Conservation (phyloP, 2,797 vertebrate genomes). For the Chromobotia macracanthus region DNA sequence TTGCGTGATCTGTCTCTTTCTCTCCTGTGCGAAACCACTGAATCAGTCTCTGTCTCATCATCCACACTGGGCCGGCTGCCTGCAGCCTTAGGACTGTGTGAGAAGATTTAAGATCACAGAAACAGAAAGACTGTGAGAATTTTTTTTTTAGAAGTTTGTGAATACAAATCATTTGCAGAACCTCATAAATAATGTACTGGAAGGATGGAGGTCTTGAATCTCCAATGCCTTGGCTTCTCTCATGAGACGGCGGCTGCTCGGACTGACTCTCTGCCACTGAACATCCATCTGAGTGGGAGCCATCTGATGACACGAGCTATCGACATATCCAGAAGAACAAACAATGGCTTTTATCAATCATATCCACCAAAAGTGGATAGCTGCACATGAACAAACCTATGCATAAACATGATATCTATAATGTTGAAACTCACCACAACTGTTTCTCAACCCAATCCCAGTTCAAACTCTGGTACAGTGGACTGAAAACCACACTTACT, state of each 20-base stretch:
- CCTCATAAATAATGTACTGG: slow-evolving; percentile 80
- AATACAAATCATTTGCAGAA: neutral
- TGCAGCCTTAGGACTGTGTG: slow-evolving; percentile 87
- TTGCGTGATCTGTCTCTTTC: slow-evolving; percentile 75
- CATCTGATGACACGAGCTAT: slow-evolving; percentile 89
- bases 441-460: too few relatives aligned
- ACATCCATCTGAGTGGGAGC: slow-evolving; percentile 73
- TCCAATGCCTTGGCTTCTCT: slow-evolving; percentile 89
- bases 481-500: too few relatives aligned
- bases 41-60: slow-evolving; percentile 95
- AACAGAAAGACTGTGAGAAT: slow-evolving; percentile 8
- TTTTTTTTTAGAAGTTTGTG: neutral
- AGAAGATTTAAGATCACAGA: neutral
- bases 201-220: slow-evolving; percentile 93
- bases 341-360: too few relatives aligned
- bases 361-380: too few relatives aligned
- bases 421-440: too few relatives aligned
- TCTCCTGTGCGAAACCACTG: slow-evolving; percentile 87
- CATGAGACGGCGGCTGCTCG: slow-evolving; percentile 79
- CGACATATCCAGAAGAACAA: slow-evolving; percentile 9
- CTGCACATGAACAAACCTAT: too few relatives aligned
- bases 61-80: slow-evolving; percentile 94
- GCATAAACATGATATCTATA: too few relatives aligned
- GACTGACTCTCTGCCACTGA: slow-evolving; percentile 75
- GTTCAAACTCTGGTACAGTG: too few relatives aligned